Evolutionary conservation across 2,888 invertebrate genomes (phyloP).

Genomic region (Piscicola geometra): DNA sequence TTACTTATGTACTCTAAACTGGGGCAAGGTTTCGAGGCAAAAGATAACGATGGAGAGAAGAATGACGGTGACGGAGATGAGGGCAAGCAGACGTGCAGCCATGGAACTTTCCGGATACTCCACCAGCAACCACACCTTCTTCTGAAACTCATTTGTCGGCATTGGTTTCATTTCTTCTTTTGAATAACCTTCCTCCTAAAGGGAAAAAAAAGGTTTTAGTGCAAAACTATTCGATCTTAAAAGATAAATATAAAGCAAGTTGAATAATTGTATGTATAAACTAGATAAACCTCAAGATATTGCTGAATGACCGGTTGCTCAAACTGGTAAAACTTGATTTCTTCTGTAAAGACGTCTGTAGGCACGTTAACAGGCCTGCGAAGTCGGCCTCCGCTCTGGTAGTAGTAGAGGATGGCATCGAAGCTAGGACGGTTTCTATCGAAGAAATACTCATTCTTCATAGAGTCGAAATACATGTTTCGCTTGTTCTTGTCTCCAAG

Average conservation of each 20-base stretch:
- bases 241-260: too few relatives aligned
- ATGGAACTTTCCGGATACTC: constrained; percentile 99
- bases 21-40: constrained; percentile 97
- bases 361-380: constrained; percentile 97
- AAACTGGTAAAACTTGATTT: constrained; percentile 98
- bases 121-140: constrained; percentile 96
- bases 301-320: constrained; percentile 74
- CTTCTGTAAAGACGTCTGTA: constrained; percentile 93
- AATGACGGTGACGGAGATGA: constrained; percentile 97
- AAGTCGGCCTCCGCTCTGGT: constrained; percentile 74
- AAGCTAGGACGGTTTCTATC: constrained; percentile 98
- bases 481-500: constrained; percentile 74
- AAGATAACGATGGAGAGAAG: constrained; percentile 97
- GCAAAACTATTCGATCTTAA: background rate
- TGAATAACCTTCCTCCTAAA: constrained; percentile 72
- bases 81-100: constrained; percentile 95
- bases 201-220: background rate
- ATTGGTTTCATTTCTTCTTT: constrained; percentile 82
- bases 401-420: constrained; percentile 80
- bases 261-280: background rate
- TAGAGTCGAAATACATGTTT: constrained; percentile 94
- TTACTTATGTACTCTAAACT: constrained; percentile 88
- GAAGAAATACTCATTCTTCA: constrained; percentile 98
- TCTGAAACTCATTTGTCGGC: constrained; percentile 92
- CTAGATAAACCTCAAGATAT: constrained; percentile 44